Conservation (phyloP, 2,888 invertebrate genomes). For the Microctonus aethiopoides region DNA sequence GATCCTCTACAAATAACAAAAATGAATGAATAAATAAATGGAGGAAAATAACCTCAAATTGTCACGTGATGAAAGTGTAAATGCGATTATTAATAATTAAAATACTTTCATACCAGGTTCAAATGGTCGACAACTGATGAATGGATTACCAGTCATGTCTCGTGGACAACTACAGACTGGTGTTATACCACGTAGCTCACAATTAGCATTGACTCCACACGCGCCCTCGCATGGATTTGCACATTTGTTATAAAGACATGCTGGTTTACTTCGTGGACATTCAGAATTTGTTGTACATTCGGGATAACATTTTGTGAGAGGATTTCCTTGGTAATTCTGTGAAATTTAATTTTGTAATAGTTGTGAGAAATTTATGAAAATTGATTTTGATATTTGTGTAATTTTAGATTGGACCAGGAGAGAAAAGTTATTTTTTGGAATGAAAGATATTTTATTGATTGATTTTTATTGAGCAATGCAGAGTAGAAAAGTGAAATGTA, state of each 20-base stretch:
- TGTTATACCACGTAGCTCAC: constrained; percentile 80
- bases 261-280: constrained; percentile 81
- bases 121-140: constrained; percentile 83
- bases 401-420: too few species aligned
- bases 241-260: constrained; percentile 85
- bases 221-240: constrained; percentile 85
- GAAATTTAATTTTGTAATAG: constrained; percentile 14
- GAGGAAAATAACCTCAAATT: constrained; percentile 10
- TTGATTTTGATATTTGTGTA: too few species aligned
- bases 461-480: too few species aligned
- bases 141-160: constrained; percentile 90
- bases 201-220: constrained; percentile 84
- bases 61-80: too few species aligned
- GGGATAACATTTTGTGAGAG: constrained; percentile 80
- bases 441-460: too few species aligned
- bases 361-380: constrained; percentile 1
- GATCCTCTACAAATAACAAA: constrained; percentile 74
- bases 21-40: too few species aligned
- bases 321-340: constrained; percentile 82
- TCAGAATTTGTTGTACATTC: constrained; percentile 85
- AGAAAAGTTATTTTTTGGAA: too few species aligned
- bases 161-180: constrained; percentile 88
- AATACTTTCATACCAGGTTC: constrained; percentile 74
- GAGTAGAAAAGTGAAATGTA: too few species aligned
- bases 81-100: too few species aligned